Evolutionary conservation across 2,888 invertebrate species (phyloP), one percentile per base, ranked within the genome.

Genomic region (Gryllus longicercus): DNA sequence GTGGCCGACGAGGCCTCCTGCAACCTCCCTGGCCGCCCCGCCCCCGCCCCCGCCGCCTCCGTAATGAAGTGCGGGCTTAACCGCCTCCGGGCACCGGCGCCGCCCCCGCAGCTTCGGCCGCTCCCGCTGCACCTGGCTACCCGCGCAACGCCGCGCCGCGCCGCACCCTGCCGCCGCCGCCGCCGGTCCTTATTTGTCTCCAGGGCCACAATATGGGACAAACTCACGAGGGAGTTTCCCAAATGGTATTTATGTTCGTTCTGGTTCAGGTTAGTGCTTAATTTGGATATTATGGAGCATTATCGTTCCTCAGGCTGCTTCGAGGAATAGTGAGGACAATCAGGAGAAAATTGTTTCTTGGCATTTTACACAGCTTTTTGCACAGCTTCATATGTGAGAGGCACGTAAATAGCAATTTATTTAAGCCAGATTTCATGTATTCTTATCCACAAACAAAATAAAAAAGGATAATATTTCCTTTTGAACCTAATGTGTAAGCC

Each of bases 241-340:
- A 63, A 63, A 63, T 63, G 63, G 16, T 63, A 63, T 63, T 63
- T 63, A 63, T n/a, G 63, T 63, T 63, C 14, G 63, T 63, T 63
- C n/a, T 14, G 63, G 63, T 63, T 63, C 63, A 63, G 63, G 63
- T 63, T 63, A 63, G 63, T 14, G n/a, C 12, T n/a, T 63, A 63
- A 63, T 63, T 63, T 63, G 63, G 63, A 63, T 63, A 63, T 63
- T n/a, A 63, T 63, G 63, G n/a, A 63, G 16, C 38, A 38, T 38
- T 38, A 38, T 38, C 38, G 38, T 38, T 38, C 38, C 38, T 38
- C 38, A 38, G 38, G 5, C 38, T 38, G 38, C 38, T 38, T 4
- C 38, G 38, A 38, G 38, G 38, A 38, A 38, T 8, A 38, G 38
- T 8, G 38, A 38, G 38, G 38, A 38, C 38, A 38, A 5, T 38